Evolutionary conservation across 2,797 vertebrate genomes (phyloP).

Genomic region (Oophaga sylvatica): DNA sequence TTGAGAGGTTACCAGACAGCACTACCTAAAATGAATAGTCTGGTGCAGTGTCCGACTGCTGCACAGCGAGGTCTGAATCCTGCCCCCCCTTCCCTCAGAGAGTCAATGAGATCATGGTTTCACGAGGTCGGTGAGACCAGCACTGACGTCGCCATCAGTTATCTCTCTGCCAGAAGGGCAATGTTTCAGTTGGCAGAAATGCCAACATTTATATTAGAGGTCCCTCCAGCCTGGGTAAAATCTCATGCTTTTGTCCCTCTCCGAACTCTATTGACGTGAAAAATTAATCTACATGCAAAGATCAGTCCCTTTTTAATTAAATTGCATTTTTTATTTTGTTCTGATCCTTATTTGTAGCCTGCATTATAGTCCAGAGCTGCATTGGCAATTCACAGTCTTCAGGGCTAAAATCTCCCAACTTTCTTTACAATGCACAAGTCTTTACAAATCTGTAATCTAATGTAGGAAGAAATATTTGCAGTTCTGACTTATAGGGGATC

Average conservation of each 20-base stretch:
- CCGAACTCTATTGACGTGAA: not conserved
- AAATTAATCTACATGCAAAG: not conserved
- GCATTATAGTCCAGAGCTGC: not conserved
- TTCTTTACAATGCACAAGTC: too few species aligned
- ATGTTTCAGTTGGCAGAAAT: not conserved
- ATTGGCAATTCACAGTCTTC: not conserved
- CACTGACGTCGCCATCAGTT: not conserved
- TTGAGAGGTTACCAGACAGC: not conserved
- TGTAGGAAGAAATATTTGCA: not conserved
- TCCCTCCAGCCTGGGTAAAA: not conserved
- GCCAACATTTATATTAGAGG: not conserved
- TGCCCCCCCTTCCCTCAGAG: not conserved
- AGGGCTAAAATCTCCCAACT: not conserved
- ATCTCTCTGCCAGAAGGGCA: not conserved
- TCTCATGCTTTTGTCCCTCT: not conserved
- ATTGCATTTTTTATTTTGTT: not conserved
- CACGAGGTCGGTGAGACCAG: not conserved
- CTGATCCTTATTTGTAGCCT: not conserved
- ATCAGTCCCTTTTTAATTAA: not conserved
- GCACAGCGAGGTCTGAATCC: slow-evolving; percentile 3
- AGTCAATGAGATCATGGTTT: slow-evolving; percentile 47
- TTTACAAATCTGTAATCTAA: not conserved
- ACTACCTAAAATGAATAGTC: not conserved
- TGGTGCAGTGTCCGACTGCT: slow-evolving; percentile 38
- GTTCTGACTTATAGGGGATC: not conserved